A percentile compares a stretch with the other conserved stretches of the same genome.
Conservation (phyloP, 2,888 invertebrate genomes). For the Pocota personata region DNA sequence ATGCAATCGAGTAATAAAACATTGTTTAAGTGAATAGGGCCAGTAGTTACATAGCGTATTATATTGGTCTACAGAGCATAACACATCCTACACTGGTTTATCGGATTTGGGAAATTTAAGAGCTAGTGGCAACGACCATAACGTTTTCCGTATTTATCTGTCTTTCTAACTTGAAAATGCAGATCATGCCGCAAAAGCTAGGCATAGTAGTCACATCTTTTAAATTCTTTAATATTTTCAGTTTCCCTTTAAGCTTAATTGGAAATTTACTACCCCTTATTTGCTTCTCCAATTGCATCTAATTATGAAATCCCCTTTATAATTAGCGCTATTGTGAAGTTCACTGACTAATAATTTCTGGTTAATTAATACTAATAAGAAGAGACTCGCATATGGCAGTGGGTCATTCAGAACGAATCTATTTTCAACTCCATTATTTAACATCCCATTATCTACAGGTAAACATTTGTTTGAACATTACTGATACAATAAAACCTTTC, state of each 20-base stretch:
- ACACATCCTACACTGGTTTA: no score
- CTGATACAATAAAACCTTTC: background rate
- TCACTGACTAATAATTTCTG: background rate
- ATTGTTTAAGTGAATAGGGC: no score
- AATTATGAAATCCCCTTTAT: constrained; percentile 1
- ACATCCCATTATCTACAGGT: background rate
- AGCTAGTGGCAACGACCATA: no score
- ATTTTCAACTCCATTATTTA: background rate
- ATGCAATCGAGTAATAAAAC: no score
- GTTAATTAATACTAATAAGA: background rate
- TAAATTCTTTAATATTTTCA: background rate
- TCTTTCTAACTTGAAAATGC: no score
- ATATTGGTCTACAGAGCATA: no score
- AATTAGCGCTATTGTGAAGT: constrained; percentile 8
- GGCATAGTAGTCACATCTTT: no score
- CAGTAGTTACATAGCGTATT: no score
- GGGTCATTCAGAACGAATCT: background rate
- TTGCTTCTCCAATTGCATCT: background rate
- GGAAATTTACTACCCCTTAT: background rate
- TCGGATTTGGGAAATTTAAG: no score
- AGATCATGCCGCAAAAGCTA: no score
- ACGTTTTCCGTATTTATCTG: no score
- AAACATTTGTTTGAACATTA: background rate
- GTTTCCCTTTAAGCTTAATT: background rate
- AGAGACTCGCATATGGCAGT: background rate